A percentile compares a stretch with the other conserved stretches of the same genome.
These are phyloP conservation scores for Napeogenes sylphis DNA, from an alignment of 2,888 invertebrate species.

Conservation along the genomic window DNA sequence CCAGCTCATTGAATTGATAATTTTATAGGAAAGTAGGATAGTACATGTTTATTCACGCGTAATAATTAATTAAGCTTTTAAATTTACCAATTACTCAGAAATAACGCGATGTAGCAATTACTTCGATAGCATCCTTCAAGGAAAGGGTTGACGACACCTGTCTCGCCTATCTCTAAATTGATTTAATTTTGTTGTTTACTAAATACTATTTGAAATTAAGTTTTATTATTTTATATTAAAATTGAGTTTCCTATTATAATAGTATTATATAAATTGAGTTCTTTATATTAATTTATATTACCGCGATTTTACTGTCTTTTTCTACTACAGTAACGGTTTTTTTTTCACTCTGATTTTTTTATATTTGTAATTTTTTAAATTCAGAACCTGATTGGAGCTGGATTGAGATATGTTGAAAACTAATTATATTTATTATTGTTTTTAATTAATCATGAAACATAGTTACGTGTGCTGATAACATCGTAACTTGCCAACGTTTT, in stretches of 20 bases:
- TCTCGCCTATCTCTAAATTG: conserved; percentile 12
- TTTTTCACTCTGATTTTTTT: neutral
- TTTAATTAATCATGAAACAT: conserved; percentile 62
- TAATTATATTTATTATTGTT: conserved; percentile 61
- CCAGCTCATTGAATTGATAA: conserved; percentile 18
- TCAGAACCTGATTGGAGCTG: conserved; percentile 21
- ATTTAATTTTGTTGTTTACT: conserved; percentile 1
- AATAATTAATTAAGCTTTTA: conserved; percentile 20
- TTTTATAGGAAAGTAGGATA: conserved; percentile 14
- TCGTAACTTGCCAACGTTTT: conserved; percentile 57
- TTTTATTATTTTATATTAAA: neutral
- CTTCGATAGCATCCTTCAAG: conserved; percentile 21
- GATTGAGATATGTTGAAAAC: conserved; percentile 37
- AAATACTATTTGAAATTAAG: conserved; percentile 3
- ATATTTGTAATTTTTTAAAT: conserved; percentile 14
- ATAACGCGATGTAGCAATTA: conserved; percentile 22
- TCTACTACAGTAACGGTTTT: too few relatives aligned
- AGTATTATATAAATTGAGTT: too few relatives aligned
- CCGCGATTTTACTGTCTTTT: too few relatives aligned
- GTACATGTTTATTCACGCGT: conserved; percentile 18
- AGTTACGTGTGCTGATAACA: conserved; percentile 57
- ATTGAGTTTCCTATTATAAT: too few relatives aligned
- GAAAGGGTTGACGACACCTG: conserved; percentile 26
- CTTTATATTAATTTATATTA: too few relatives aligned
- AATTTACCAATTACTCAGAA: conserved; percentile 21